Evolutionary conservation across 1,140 invertebrate species (phyloP).

Genomic region (Gerris buenoi): DNA sequence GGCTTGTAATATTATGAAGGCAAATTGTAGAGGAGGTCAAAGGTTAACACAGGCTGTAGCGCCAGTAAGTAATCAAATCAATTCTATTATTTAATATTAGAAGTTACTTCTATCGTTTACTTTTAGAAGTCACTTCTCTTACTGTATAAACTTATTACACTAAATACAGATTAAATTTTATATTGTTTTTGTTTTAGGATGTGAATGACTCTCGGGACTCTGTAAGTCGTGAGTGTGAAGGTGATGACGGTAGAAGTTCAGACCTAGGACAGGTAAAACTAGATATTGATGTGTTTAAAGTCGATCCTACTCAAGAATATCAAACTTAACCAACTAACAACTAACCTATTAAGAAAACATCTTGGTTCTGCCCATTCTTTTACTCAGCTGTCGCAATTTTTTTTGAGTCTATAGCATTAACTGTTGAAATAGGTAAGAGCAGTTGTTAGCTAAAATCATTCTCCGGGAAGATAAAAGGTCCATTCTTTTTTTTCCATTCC

Average conservation of each 20-base stretch:
- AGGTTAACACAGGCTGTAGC: too few relatives aligned
- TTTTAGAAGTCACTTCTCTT: too few relatives aligned
- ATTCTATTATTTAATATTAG: too few relatives aligned
- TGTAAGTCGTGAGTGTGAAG: conserved; percentile 17
- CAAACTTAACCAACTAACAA: not conserved
- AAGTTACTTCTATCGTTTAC: too few relatives aligned
- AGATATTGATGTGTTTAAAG: not conserved
- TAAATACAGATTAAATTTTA: not conserved
- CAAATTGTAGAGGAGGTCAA: too few relatives aligned
- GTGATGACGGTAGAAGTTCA: conserved; percentile 9
- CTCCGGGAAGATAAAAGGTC: not conserved
- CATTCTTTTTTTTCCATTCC: not conserved
- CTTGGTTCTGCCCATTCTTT: not conserved
- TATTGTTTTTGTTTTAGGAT: conserved; percentile 23
- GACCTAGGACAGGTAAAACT: conserved; percentile 18
- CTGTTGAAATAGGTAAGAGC: not conserved
- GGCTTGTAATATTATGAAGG: too few relatives aligned
- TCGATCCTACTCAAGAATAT: not conserved
- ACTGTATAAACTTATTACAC: not conserved
- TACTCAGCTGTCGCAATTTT: not conserved
- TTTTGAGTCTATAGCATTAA: not conserved
- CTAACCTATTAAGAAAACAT: not conserved
- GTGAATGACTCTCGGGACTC: conserved; percentile 22
- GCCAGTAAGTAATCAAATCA: too few relatives aligned
- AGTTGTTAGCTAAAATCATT: not conserved